Conservation (phyloP, 1,140 invertebrate species). For the Drosophila prosaltans region DNA sequence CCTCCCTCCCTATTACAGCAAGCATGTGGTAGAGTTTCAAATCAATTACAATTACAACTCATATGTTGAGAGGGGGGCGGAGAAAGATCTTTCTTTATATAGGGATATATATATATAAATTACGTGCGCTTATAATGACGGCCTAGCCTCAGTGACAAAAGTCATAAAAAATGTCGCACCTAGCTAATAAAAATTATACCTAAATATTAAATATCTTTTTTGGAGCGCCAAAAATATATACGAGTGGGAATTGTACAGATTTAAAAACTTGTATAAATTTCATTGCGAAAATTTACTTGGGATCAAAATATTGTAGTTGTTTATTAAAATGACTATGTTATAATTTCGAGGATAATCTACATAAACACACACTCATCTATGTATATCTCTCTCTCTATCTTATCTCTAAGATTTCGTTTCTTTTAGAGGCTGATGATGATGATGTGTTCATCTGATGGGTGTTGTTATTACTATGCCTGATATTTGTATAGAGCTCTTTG, state of each 20-base stretch:
- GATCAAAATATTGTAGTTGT: slow-evolving; percentile 31
- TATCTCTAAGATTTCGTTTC: background rate
- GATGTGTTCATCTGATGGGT: too few species aligned
- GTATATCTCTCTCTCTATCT: background rate
- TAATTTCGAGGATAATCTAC: slow-evolving; percentile 2
- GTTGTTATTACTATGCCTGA: background rate
- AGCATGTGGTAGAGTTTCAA: slow-evolving; percentile 29
- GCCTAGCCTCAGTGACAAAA: slow-evolving; percentile 64
- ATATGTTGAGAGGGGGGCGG: background rate
- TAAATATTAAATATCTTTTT: slow-evolving; percentile 44
- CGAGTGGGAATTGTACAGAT: background rate
- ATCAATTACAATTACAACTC: slow-evolving; percentile 52
- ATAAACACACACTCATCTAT: background rate
- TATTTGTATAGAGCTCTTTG: slow-evolving; percentile 5
- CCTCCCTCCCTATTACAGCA: background rate
- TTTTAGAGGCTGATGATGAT: slow-evolving; percentile 3
- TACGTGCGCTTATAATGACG: slow-evolving; percentile 28
- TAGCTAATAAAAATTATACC: slow-evolving; percentile 58
- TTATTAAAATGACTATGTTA: slow-evolving; percentile 50
- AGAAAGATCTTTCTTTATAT: background rate
- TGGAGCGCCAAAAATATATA: slow-evolving; percentile 30
- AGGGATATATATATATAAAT: slow-evolving; percentile 45
- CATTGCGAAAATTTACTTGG: slow-evolving; percentile 29
- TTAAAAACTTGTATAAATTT: slow-evolving; percentile 19
- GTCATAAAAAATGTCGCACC: slow-evolving; percentile 78